Conservation (phyloP, 1,140 invertebrate species). For the Brachionus plicatilis region DNA sequence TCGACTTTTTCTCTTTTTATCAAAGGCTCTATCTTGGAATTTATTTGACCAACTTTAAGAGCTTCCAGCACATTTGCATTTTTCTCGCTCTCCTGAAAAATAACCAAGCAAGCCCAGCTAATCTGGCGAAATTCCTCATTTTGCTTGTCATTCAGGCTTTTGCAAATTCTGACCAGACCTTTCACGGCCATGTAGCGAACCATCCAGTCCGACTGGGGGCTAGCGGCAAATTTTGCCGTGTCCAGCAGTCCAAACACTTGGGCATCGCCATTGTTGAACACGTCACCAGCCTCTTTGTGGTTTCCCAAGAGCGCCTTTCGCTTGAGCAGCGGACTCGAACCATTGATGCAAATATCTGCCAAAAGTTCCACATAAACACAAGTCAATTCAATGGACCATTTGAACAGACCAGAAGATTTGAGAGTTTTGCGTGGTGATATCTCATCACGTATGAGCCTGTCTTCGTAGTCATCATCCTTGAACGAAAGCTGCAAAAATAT, state of each 20-base stretch:
- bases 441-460: not conserved
- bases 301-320: not conserved
- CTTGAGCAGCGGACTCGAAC: not conserved
- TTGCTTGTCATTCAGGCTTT: slow-evolving; percentile 45
- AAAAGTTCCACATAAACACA: slow-evolving; percentile 14
- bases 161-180: slow-evolving; percentile 50
- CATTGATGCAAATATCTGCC: not conserved
- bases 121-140: slow-evolving; percentile 48
- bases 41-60: slow-evolving; percentile 53
- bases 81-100: slow-evolving; percentile 49
- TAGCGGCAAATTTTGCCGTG: not conserved
- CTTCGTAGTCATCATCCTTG: slow-evolving; percentile 2
- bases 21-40: slow-evolving; percentile 12
- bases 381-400: not conserved
- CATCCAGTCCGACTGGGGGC: slow-evolving; percentile 45
- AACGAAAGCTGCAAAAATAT: slow-evolving; percentile 50
- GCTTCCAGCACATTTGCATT: slow-evolving; percentile 53
- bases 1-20: not conserved
- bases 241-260: not conserved
- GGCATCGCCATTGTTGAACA: not conserved
- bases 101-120: slow-evolving; percentile 49
- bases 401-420: not conserved
- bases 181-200: slow-evolving; percentile 53
- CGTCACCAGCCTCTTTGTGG: not conserved
- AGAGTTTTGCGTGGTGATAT: not conserved